Percentiles rank a stretch among this genome's conserved stretches.
Evolutionary conservation across 2,113 vertebrate genomes (phyloP).

Genomic region (Mustela lutreola): DNA sequence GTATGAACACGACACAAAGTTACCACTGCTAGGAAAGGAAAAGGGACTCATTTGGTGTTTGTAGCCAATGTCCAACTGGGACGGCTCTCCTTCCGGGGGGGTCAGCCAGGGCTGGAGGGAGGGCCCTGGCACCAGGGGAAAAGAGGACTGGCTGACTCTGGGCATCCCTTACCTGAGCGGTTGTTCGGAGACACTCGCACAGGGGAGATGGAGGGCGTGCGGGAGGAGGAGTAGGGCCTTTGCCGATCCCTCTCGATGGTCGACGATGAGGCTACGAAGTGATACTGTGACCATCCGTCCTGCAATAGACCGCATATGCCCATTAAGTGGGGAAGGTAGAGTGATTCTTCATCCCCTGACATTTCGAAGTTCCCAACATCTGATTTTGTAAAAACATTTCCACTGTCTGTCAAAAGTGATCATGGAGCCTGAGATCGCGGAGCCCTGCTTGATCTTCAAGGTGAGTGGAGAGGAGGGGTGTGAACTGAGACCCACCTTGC

Average conservation of each 20-base stretch:
- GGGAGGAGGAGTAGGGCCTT: conserved; percentile 97
- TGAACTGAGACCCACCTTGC: background rate
- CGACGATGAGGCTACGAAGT: conserved; percentile 98
- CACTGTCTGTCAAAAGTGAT: background rate
- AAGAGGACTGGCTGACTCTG: fast-evolving
- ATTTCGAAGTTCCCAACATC: fast-evolving
- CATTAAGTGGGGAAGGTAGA: fast-evolving
- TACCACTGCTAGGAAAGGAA: background rate
- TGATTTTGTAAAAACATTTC: background rate
- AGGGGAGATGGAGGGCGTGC: conserved; percentile 98
- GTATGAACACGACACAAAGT: background rate
- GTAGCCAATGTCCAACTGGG: fast-evolving
- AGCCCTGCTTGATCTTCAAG: background rate
- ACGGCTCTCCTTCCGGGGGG: fast-evolving
- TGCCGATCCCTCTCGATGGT: conserved; percentile 99
- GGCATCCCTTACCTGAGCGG: conserved; percentile 93
- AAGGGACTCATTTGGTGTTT: background rate
- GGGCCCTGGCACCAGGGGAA: background rate
- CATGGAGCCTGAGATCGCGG: background rate
- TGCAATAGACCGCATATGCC: conserved; percentile 78
- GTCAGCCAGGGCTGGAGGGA: fast-evolving
- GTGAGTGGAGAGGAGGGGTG: background rate
- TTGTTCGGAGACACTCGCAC: conserved; percentile 99
- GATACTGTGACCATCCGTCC: conserved; percentile 99
- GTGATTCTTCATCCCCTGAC: fast-evolving